These are phyloP conservation scores for Sturnira hondurensis DNA, from an alignment of 2,113 vertebrate genomes.

Conservation along the genomic window DNA sequence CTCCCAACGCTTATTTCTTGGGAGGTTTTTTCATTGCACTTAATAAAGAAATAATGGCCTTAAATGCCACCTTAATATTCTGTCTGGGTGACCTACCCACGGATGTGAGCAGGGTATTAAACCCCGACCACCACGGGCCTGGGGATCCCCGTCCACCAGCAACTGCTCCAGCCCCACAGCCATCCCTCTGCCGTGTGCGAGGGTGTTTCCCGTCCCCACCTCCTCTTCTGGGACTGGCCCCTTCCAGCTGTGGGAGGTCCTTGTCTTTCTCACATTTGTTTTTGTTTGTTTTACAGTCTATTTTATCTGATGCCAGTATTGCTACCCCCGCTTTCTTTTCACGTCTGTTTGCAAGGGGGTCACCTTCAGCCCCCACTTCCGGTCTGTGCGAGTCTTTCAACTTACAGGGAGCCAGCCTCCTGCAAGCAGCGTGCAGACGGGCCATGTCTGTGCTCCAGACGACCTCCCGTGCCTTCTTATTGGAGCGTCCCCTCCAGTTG, in stretches of 20 bases:
- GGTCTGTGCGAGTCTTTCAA: not conserved
- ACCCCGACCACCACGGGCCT: too few species aligned
- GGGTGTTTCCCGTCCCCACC: not conserved
- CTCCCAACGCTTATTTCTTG: not conserved
- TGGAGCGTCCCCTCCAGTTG: not conserved
- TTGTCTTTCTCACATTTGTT: too few species aligned
- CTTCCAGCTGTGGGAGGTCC: not conserved
- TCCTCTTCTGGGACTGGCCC: not conserved
- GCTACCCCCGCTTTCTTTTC: not conserved
- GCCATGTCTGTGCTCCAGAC: not conserved
- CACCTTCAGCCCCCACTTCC: not conserved
- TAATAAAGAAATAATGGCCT: not conserved
- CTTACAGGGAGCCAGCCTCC: not conserved
- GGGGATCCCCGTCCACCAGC: too few species aligned
- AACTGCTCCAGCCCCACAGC: too few species aligned
- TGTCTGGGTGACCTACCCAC: not conserved
- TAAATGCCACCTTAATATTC: not conserved
- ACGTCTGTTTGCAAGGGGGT: not conserved
- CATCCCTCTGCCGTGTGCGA: not conserved
- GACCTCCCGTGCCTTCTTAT: not conserved
- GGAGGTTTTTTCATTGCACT: not conserved
- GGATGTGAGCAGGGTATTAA: not conserved
- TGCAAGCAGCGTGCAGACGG: not conserved
- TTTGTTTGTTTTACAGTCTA: not conserved
- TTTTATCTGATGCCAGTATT: not conserved